Evolutionary conservation across 2,888 invertebrate species (phyloP).

Genomic region (Bellardia pandia): DNA sequence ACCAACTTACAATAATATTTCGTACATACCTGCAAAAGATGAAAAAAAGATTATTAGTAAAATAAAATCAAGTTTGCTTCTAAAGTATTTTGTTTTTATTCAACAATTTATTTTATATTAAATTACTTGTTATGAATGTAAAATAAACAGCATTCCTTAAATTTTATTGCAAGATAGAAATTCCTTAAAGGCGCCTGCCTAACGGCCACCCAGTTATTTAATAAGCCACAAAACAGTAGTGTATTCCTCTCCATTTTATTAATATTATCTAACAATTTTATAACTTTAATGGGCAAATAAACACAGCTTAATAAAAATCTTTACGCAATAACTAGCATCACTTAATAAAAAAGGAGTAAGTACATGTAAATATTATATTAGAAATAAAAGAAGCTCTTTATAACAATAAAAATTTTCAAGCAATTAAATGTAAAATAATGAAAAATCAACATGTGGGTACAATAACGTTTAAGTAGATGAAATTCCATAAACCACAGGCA

Average conservation of each 20-base stretch:
- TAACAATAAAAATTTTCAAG: constrained; percentile 26
- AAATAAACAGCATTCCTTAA: not conserved
- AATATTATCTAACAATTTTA: constrained; percentile 49
- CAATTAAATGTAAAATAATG: constrained; percentile 26
- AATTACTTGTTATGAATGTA: not conserved
- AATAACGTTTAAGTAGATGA: constrained; percentile 37
- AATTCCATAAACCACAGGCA: constrained; percentile 79
- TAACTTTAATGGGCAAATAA: constrained; percentile 37
- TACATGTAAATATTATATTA: not conserved
- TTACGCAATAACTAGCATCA: constrained; percentile 51
- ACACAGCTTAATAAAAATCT: constrained; percentile 13
- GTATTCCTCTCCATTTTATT: constrained; percentile 3
- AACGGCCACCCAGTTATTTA: constrained; percentile 4
- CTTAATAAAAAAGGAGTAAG: constrained; percentile 60
- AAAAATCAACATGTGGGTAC: constrained; percentile 56
- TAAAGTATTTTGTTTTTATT: not conserved
- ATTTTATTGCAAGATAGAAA: constrained; percentile 28
- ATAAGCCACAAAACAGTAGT: constrained; percentile 56
- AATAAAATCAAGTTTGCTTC: not conserved
- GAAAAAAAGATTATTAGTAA: too few species aligned
- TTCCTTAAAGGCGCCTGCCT: constrained; percentile 66
- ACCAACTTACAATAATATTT: too few species aligned
- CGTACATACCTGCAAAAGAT: too few species aligned
- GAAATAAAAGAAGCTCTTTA: not conserved
- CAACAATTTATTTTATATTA: not conserved